These are phyloP conservation scores for Conops quadrifasciatus DNA, from an alignment of 2,888 invertebrate species.

Conservation along the genomic window DNA sequence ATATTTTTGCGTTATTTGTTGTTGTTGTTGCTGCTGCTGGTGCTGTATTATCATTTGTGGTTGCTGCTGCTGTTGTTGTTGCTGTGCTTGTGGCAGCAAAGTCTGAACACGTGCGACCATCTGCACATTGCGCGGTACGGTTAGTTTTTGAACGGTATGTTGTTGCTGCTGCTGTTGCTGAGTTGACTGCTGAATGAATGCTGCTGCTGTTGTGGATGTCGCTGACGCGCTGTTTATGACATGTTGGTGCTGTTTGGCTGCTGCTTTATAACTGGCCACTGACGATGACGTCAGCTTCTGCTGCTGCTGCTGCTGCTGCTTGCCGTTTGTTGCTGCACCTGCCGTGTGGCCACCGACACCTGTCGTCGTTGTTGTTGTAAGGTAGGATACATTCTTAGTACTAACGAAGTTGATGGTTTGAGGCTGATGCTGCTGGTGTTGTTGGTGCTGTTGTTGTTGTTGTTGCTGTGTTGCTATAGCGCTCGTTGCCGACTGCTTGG, in stretches of 20 bases:
- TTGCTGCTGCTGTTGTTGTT: conserved; percentile 38
- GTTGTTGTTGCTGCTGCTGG: conserved; percentile 39
- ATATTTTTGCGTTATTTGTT: conserved; percentile 43
- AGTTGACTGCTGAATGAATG: conserved; percentile 45
- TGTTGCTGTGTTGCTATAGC: conserved; percentile 33
- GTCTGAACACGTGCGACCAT: conserved; percentile 61
- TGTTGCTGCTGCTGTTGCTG: conserved; percentile 46
- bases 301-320: conserved; percentile 45
- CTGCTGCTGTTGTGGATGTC: conserved; percentile 43
- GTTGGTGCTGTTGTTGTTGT: conserved; percentile 40
- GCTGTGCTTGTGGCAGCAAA: conserved; percentile 47
- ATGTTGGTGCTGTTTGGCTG: conserved; percentile 43
- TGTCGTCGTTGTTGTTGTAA: conserved; percentile 54
- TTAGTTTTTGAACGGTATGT: conserved; percentile 51
- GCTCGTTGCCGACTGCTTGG: conserved; percentile 51
- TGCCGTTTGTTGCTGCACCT: conserved; percentile 31
- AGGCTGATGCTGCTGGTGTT: conserved; percentile 39
- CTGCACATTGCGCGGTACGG: conserved; percentile 56
- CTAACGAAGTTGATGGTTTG: conserved; percentile 59
- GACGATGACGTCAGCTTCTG: conserved; percentile 42
- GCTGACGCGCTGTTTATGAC: conserved; percentile 23
- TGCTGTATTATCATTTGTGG: conserved; percentile 39
- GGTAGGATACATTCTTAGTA: conserved; percentile 56
- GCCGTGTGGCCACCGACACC: conserved; percentile 22
- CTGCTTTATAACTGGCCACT: conserved; percentile 34